Percentiles rank a stretch among this genome's conserved stretches.
Evolutionary conservation across 2,113 vertebrate genomes (phyloP).

Genomic region (Protobothrops flavoviridis): DNA sequence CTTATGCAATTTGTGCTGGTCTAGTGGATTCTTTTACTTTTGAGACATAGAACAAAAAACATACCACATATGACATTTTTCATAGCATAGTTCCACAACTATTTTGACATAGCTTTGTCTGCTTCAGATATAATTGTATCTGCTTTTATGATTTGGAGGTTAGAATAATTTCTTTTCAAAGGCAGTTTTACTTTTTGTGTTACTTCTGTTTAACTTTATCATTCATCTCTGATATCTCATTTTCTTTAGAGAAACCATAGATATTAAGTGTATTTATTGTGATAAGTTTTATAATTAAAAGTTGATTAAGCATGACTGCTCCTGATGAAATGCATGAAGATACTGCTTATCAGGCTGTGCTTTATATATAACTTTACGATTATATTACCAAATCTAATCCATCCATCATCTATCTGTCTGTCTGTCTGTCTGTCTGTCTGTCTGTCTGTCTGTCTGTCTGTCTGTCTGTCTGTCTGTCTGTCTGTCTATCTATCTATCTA

Average conservation of each 20-base stretch:
- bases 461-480: too few relatives aligned
- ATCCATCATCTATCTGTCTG: too few relatives aligned
- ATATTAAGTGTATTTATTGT: conserved; percentile 14
- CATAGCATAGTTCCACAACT: background rate
- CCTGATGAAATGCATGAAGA: conserved; percentile 16
- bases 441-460: too few relatives aligned
- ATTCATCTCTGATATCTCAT: conserved; percentile 12
- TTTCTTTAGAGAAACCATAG: background rate
- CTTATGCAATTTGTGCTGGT: background rate
- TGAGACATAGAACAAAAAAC: background rate
- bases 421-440: too few relatives aligned
- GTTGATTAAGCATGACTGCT: conserved; percentile 19
- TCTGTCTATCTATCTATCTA: too few relatives aligned
- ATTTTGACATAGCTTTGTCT: background rate
- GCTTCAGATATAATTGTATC: background rate
- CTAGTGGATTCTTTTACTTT: background rate
- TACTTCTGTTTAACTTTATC: background rate
- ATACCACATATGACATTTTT: background rate
- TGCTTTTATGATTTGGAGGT: background rate
- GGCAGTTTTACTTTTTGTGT: background rate
- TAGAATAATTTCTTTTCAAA: background rate
- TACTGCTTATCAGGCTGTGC: conserved; percentile 35
- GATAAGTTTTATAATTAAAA: conserved; percentile 10
- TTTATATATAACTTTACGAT: background rate
- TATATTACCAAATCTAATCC: background rate